Conservation (phyloP, 2,113 vertebrate species). For the Rattus rattus region DNA sequence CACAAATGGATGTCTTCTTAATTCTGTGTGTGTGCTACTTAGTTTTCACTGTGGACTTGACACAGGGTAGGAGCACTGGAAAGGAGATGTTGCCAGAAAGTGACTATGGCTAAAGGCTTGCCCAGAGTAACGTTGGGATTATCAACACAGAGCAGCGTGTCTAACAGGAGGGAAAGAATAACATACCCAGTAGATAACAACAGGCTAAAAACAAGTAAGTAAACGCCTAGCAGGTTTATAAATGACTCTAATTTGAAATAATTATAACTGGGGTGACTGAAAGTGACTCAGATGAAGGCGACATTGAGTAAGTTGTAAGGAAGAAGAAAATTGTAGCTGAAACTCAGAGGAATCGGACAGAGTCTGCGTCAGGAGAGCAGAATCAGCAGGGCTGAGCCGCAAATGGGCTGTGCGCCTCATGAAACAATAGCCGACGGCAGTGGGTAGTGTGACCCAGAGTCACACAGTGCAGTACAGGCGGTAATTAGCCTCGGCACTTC, state of each 20-base stretch:
- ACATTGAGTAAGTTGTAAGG: neutral
- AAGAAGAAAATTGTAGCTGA: neutral
- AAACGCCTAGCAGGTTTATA: neutral
- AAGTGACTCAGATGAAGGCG: slow-evolving; percentile 15
- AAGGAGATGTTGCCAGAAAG: neutral
- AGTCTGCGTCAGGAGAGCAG: neutral
- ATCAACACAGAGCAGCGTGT: neutral
- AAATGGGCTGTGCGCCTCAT: neutral
- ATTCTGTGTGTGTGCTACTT: neutral
- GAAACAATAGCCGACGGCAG: neutral
- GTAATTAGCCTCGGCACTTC: neutral
- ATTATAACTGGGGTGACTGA: neutral
- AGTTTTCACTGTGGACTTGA: neutral
- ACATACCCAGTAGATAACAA: neutral
- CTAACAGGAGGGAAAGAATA: neutral
- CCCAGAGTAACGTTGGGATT: neutral
- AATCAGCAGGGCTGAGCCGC: neutral
- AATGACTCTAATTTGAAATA: neutral
- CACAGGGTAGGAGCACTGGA: neutral
- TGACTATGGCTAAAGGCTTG: neutral
- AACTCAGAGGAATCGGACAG: neutral
- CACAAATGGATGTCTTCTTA: neutral
- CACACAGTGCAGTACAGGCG: neutral
- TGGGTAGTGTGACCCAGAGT: neutral
- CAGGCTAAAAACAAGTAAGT: neutral